phyloP scores from a whole-genome alignment of 2,113 vertebrate genomes.

The Galemys pyrenaicus region DNA sequence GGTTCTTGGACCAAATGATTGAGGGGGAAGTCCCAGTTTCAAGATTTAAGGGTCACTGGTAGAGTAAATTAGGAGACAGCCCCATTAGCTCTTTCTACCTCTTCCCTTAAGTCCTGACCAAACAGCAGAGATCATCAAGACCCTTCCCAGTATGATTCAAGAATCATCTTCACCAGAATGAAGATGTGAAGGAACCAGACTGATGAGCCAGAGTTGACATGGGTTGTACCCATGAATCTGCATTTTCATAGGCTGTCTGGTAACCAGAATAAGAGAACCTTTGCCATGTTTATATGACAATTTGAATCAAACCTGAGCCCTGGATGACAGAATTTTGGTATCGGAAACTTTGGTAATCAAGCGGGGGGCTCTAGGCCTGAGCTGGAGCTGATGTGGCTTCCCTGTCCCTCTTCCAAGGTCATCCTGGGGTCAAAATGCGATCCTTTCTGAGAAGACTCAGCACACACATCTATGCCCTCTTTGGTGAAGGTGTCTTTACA shows the following conservation, averaged over 20 bases:
- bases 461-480: neutral
- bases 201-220: no score
- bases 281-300: neutral
- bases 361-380: neutral
- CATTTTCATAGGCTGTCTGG: neutral
- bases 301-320: neutral
- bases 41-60: neutral
- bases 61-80: neutral
- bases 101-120: neutral
- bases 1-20: neutral
- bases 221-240: neutral
- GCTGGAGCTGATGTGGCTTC: rapidly evolving
- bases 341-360: neutral
- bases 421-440: no score
- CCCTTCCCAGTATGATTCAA: rapidly evolving
- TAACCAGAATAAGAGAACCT: neutral
- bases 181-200: neutral
- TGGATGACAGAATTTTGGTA: neutral
- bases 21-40: neutral
- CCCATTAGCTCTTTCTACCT: neutral
- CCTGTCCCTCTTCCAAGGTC: neutral
- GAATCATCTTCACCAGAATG: neutral
- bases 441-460: neutral
- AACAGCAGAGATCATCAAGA: neutral
- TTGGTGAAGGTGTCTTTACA: neutral